phyloP scores from a whole-genome alignment of 1,140 invertebrate genomes.

The Brachionus manjavacas region DNA sequence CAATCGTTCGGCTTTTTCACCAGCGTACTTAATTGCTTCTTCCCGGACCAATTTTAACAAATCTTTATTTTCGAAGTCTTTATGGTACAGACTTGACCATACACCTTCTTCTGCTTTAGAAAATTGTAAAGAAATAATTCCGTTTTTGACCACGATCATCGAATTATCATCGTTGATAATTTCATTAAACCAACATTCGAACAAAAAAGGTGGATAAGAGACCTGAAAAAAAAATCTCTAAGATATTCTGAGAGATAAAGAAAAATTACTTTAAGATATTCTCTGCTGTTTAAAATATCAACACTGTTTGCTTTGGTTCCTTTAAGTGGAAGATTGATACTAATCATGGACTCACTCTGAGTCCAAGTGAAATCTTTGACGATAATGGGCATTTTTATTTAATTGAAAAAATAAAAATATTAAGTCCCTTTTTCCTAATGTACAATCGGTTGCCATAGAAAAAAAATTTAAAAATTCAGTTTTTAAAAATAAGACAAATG shows the following conservation, averaged over 20 bases:
- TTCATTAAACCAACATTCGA: slow-evolving; percentile 20
- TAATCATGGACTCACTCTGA: slow-evolving; percentile 4
- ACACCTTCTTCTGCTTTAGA: neutral
- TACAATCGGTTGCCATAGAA: neutral
- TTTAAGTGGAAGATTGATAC: slow-evolving; percentile 31
- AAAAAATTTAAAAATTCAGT: neutral
- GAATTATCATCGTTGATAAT: neutral
- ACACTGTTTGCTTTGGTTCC: slow-evolving; percentile 35
- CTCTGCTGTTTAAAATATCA: neutral
- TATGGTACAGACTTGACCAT: slow-evolving; percentile 26
- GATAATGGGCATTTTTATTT: slow-evolving; percentile 23
- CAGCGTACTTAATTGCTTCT: slow-evolving; percentile 47
- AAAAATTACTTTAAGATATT: slow-evolving; percentile 27
- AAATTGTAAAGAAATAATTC: slow-evolving; percentile 26
- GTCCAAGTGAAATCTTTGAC: slow-evolving; percentile 38
- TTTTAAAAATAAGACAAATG: neutral
- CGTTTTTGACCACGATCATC: neutral
- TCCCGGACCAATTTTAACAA: slow-evolving; percentile 43
- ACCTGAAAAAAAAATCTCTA: neutral
- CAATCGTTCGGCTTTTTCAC: slow-evolving; percentile 44
- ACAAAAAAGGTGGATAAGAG: slow-evolving; percentile 40
- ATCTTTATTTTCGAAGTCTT: slow-evolving; percentile 28
- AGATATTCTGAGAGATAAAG: neutral
- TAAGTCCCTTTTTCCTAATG: neutral
- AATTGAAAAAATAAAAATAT: neutral